Base-by-base conservation (phyloP, 1,140 invertebrate genomes). In the Calephelis virginiensis region DNA sequence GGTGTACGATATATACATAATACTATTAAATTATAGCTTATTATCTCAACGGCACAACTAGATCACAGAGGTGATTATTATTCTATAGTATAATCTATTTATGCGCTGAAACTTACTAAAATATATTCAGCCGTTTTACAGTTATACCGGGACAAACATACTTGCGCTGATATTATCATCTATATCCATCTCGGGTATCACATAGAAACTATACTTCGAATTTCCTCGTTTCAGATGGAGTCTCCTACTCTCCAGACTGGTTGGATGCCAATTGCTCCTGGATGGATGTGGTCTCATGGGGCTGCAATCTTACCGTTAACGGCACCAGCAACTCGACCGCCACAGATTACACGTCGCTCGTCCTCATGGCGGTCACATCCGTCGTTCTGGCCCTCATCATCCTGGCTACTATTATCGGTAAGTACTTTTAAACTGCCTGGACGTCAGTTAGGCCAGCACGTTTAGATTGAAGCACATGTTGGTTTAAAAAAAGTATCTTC, bases 401-500 rank as follows among this genome's bases (percentile, higher is more conserved):
- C 72, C 92, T 96, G 70, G 93, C 95, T 80, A 96, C 95, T 72
- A 93, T 96, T 78, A 93, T 96, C 81, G 95, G 95, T 96, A 78
- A 94, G 95, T 93, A 28, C 28, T 28, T 28, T 28, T 4, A 28
- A 28, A 28, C 28, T 28, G 28, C 28, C 3, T 28, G 28, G 28
- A 28, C 2, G 28, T 28, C 28, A 28, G 28, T 28, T 28, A 3
- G 28, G 28, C 28, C 28, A 28, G 28, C 28, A 28, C 28, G 28
- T 28, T 28, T 28, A 28, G 28, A 28, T 28, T 28, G 28, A 28
- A 28, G 28, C 28, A n/a, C n/a, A n/a, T n/a, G n/a, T n/a, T n/a
- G n/a, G n/a, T n/a, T n/a, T n/a, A n/a, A n/a, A n/a, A n/a, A n/a
- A n/a, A n/a, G n/a, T n/a, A n/a, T n/a, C n/a, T n/a, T n/a, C n/a